Evolutionary conservation across 2,797 vertebrate genomes (phyloP).

Genomic region (Podargus strigoides): DNA sequence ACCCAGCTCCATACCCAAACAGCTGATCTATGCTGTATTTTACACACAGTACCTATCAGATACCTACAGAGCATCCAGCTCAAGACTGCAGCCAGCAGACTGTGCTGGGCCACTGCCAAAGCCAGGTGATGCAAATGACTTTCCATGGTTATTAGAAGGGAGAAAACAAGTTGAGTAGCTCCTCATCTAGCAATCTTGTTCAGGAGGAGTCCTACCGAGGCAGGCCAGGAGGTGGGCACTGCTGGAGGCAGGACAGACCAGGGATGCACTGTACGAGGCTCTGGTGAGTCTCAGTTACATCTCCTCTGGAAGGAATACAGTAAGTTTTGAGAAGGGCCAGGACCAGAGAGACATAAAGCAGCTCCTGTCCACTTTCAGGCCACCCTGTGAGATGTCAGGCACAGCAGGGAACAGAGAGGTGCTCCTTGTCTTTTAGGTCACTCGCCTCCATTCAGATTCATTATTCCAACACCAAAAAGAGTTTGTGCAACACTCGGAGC

Average conservation of each 20-base stretch:
- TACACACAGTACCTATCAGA: neutral
- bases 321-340: neutral
- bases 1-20: neutral
- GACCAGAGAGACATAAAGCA: neutral
- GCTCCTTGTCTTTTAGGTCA: neutral
- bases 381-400: fast-evolving
- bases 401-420: neutral
- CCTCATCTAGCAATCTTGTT: neutral
- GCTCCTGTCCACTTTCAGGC: neutral
- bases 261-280: neutral
- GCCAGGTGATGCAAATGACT: neutral
- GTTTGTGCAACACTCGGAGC: neutral
- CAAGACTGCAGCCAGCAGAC: neutral
- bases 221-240: neutral
- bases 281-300: neutral
- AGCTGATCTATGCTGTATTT: neutral
- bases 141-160: neutral
- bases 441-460: neutral
- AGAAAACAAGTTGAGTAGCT: neutral
- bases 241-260: neutral
- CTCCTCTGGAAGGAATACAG: neutral
- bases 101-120: neutral
- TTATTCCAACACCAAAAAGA: neutral
- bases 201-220: neutral
- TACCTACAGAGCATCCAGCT: neutral